Evolutionary conservation across 2,113 vertebrate genomes (phyloP).

Genomic region (Onychorhynchus coronatus): DNA sequence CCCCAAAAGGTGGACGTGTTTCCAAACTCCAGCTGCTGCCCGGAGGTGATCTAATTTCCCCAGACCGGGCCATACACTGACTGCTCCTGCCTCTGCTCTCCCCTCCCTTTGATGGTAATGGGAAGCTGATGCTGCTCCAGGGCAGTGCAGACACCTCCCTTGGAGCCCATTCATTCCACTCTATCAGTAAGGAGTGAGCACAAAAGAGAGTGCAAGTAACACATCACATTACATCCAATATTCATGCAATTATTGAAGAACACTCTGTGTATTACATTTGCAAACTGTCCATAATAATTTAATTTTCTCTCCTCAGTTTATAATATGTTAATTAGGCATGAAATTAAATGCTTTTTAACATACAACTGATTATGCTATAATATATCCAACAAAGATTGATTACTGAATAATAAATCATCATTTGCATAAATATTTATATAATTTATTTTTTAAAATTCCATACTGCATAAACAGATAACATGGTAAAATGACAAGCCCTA

Average conservation of each 20-base stretch:
- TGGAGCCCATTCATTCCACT: slow-evolving; percentile 19
- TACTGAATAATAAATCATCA: slow-evolving; percentile 65
- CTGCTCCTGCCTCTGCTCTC: background rate
- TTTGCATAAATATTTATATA: slow-evolving; percentile 66
- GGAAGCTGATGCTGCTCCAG: slow-evolving; percentile 31
- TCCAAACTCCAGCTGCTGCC: slow-evolving; percentile 44
- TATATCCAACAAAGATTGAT: slow-evolving; percentile 68
- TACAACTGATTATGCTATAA: slow-evolving; percentile 70
- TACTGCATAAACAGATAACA: slow-evolving; percentile 14
- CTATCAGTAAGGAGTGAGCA: background rate
- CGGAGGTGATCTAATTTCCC: slow-evolving; percentile 42
- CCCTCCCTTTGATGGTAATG: slow-evolving; percentile 12
- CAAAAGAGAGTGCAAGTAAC: slow-evolving; percentile 36
- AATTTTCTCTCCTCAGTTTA: slow-evolving; percentile 66
- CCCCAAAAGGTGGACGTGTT: slow-evolving; percentile 33
- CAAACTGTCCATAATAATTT: slow-evolving; percentile 75
- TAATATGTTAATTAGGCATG: slow-evolving; percentile 72
- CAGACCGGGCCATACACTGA: background rate
- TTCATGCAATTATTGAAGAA: slow-evolving; percentile 67
- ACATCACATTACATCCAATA: slow-evolving; percentile 55
- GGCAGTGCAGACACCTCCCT: background rate
- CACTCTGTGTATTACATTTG: slow-evolving; percentile 63
- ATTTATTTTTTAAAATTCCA: background rate
- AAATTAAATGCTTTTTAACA: slow-evolving; percentile 72
- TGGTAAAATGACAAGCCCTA: background rate